These are phyloP conservation scores for chimpanzee (Pan troglodytes) DNA, from an alignment of 2,113 vertebrate species.

Conservation along the genomic window NHGRI_mPanTro3-v2.1_pri NC_072410.2:14854501-14855000, in stretches of 20 bases:
- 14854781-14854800: background rate
- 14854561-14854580: background rate
- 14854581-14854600: background rate
- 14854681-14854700: background rate
- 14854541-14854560: background rate
- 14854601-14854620: background rate
- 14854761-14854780: background rate
- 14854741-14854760: background rate
- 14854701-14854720: background rate
- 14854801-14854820: background rate
- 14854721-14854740: background rate
- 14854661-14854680: background rate
- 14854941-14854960: background rate
- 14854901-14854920: background rate
- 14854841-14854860: no score
- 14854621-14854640: background rate
- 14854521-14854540: background rate
- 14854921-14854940: background rate
- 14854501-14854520: no score
- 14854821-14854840: background rate
- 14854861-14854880: background rate
- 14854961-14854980: background rate
- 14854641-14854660: background rate
- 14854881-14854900: background rate
- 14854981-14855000: background rate